These are phyloP conservation scores for Drosophila neonasuta DNA, from an alignment of 2,888 invertebrate genomes.

Conservation along the genomic window DNA sequence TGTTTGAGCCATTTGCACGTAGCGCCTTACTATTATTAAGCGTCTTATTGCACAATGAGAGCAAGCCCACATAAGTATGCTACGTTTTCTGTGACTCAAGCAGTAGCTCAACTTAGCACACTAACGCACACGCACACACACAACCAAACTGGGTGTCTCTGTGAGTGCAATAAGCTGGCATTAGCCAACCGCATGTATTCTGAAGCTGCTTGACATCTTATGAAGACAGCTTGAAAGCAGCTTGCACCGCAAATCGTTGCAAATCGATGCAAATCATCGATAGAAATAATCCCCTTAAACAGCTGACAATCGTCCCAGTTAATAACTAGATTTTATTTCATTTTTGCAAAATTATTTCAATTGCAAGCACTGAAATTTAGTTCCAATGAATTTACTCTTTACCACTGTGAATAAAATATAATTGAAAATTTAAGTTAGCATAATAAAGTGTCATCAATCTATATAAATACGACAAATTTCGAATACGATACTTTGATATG, in stretches of 20 bases:
- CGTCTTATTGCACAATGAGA: constrained; percentile 61
- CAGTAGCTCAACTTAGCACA: neutral
- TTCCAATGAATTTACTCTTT: no score
- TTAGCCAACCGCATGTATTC: constrained; percentile 28
- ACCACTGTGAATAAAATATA: no score
- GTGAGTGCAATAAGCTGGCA: constrained; percentile 53
- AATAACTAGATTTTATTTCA: no score
- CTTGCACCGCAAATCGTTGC: constrained; percentile 19
- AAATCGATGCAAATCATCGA: constrained; percentile 29
- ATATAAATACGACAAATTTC: no score
- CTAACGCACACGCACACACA: constrained; percentile 5
- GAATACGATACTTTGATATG: no score
- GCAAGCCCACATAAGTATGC: constrained; percentile 70
- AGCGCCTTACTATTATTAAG: constrained; percentile 64
- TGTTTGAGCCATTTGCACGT: constrained; percentile 66
- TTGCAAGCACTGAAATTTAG: no score
- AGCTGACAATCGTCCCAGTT: neutral
- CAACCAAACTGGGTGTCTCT: constrained; percentile 1
- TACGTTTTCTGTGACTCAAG: constrained; percentile 46
- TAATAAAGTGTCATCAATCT: no score
- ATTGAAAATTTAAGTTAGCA: no score
- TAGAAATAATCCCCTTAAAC: constrained; percentile 24
- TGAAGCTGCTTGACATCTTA: constrained; percentile 14
- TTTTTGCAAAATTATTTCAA: no score
- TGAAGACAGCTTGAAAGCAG: constrained; percentile 15